A percentile compares a stretch with the other conserved stretches of the same genome.
Evolutionary conservation across 2,888 invertebrate species (phyloP).

Genomic region (Eurois occulta): DNA sequence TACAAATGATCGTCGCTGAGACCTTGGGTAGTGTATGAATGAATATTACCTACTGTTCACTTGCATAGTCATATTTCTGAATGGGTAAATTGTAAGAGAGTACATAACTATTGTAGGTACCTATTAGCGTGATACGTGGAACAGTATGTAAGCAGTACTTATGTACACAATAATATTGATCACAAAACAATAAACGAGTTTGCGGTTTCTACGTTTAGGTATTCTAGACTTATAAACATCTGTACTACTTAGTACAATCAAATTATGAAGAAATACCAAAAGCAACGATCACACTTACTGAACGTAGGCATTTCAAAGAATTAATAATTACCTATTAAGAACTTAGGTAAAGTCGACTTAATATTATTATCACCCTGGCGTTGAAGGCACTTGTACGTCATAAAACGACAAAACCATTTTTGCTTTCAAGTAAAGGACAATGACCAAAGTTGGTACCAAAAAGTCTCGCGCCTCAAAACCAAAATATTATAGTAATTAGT

Average conservation of each 20-base stretch:
- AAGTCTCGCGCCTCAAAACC: too few species aligned
- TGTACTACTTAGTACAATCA: not conserved
- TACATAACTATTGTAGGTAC: conserved; percentile 9
- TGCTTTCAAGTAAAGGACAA: too few species aligned
- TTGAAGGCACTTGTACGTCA: too few species aligned
- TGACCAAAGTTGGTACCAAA: too few species aligned
- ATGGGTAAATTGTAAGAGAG: conserved; percentile 10
- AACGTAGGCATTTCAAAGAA: too few species aligned
- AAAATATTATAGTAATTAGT: too few species aligned
- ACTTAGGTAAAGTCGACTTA: too few species aligned
- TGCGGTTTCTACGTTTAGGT: conserved; percentile 31
- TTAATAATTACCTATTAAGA: too few species aligned
- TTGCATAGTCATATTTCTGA: conserved; percentile 20
- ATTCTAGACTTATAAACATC: conserved; percentile 19
- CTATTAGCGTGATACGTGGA: not conserved
- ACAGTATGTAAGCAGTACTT: conserved; percentile 8
- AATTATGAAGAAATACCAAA: conserved; percentile 17
- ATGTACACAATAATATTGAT: conserved; percentile 29
- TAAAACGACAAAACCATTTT: too few species aligned
- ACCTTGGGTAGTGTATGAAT: not conserved
- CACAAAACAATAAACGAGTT: conserved; percentile 18
- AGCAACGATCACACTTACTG: conserved; percentile 18
- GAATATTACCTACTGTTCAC: not conserved
- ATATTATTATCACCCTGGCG: too few species aligned
- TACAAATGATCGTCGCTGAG: not conserved